Base-by-base conservation (phyloP, 2,113 vertebrate genomes). In the Anguilla rostrata region DNA sequence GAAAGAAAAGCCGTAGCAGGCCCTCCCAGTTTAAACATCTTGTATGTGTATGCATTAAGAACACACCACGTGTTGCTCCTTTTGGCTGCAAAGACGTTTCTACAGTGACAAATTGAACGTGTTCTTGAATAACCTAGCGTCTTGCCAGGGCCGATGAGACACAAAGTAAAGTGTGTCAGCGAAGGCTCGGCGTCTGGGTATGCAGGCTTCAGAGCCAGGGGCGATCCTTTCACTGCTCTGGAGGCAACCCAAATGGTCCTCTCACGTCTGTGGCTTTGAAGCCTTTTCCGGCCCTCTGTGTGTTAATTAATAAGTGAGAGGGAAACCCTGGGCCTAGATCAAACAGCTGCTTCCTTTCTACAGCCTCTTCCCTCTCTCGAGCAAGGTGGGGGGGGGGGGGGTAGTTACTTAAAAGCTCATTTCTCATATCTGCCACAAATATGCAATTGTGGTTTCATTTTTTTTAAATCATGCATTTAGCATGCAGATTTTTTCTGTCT, bases 11-110 rank as follows among this genome's bases (percentile, higher is more conserved):
- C 86, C 75, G 71, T 57, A 63, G 78, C 20, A 22, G 87, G 94
- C 90, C 94, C 94, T 93, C 94, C 92, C 94, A 94, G 89, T 90
- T 26, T 6, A 12, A 29, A 26, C 60, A 26, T 22, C 60, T 71
- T 0, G 7, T 75, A 29, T 3, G 29, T 14, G 26, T n/a, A 6
- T 34, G 71, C 22, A 34, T 34, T 75, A 11, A 34, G 71, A 75
- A 26, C 71, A 43, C 80, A 43, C 41, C 3, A 81, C 16, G 18
- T 5, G 71, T 9, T 75, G 71, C 71, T 29, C 71, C 29, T 75
- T 75, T 34, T 75, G 71, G 71, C 71, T 34, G n/a, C n/a, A 22
- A 75, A 75, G 60, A 26, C 11, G 0, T 75, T 75, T 75, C 5
- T 29, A 26, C 71, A 46, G 39, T 41, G 79, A 40, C 79, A 0